These are phyloP conservation scores for Tipula vernalis DNA, from an alignment of 2,888 invertebrate species.

Conservation along the genomic window DNA sequence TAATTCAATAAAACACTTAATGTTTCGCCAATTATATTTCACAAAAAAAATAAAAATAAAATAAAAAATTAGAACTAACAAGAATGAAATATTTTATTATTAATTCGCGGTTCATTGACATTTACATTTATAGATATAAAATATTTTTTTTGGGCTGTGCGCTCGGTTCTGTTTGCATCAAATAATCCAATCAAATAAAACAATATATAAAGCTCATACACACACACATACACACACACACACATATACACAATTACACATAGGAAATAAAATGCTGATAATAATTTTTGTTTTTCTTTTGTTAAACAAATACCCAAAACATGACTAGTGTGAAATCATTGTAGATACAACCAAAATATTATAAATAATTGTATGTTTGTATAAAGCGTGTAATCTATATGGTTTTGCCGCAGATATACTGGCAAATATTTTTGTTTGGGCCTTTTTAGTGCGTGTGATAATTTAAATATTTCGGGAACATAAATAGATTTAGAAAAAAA, in stretches of 20 bases:
- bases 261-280: background rate
- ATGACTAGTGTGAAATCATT: background rate
- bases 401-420: background rate
- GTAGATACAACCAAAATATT: background rate
- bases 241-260: background rate
- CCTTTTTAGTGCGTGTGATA: background rate
- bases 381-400: background rate
- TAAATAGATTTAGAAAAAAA: too few species aligned
- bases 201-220: background rate
- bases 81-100: background rate
- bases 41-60: background rate
- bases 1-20: background rate
- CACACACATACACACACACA: background rate
- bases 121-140: background rate
- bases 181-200: background rate
- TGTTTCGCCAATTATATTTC: background rate
- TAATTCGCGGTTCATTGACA: background rate
- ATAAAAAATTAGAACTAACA: background rate
- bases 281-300: background rate
- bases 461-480: too few species aligned
- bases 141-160: background rate
- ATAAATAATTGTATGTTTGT: background rate
- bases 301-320: background rate
- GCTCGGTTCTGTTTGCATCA: background rate
- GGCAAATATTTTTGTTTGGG: background rate